A percentile compares a stretch with the other conserved stretches of the same genome.
phyloP scores from a whole-genome alignment of 2,888 invertebrate genomes.

The Tyria jacobaeae region DNA sequence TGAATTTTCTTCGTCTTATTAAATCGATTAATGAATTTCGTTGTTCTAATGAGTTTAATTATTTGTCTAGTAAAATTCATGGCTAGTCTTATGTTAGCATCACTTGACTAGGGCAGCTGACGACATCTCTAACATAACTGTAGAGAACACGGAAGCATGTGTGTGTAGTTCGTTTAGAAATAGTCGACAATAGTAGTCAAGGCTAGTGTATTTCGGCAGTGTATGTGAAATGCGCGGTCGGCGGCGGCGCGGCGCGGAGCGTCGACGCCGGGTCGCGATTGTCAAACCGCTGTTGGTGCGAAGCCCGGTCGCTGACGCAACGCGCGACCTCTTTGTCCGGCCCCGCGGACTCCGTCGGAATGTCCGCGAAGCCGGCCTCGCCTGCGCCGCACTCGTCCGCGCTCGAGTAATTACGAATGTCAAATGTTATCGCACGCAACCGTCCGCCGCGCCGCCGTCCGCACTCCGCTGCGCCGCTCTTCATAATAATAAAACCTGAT shows the following conservation, averaged over 20 bases:
- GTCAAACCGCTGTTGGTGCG: slow-evolving; percentile 57
- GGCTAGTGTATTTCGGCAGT: slow-evolving; percentile 75
- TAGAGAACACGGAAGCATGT: slow-evolving; percentile 63
- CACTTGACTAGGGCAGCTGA: slow-evolving; percentile 26
- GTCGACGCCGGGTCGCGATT: slow-evolving; percentile 49
- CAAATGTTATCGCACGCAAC: slow-evolving; percentile 87
- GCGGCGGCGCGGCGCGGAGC: slow-evolving; percentile 46
- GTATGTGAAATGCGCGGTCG: slow-evolving; percentile 65
- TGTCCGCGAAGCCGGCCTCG: slow-evolving; percentile 73
- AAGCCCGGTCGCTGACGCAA: slow-evolving; percentile 75
- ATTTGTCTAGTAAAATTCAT: slow-evolving; percentile 21
- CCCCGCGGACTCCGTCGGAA: slow-evolving; percentile 74
- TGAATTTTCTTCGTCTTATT: slow-evolving; percentile 40
- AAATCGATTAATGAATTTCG: slow-evolving; percentile 43
- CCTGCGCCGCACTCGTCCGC: slow-evolving; percentile 67
- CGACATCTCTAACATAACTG: slow-evolving; percentile 40
- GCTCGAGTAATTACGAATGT: slow-evolving; percentile 86
- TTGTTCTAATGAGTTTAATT: slow-evolving; percentile 31
- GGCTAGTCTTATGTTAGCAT: slow-evolving; percentile 1
- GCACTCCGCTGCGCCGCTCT: slow-evolving; percentile 86
- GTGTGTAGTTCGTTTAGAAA: slow-evolving; percentile 63
- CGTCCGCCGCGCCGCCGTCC: slow-evolving; percentile 82
- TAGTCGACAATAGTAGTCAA: slow-evolving; percentile 71
- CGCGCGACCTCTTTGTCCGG: slow-evolving; percentile 84
- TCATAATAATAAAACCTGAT: slow-evolving; percentile 87